Evolutionary conservation across 2,888 invertebrate species (phyloP).

Genomic region (Cremastinae sp.): DNA sequence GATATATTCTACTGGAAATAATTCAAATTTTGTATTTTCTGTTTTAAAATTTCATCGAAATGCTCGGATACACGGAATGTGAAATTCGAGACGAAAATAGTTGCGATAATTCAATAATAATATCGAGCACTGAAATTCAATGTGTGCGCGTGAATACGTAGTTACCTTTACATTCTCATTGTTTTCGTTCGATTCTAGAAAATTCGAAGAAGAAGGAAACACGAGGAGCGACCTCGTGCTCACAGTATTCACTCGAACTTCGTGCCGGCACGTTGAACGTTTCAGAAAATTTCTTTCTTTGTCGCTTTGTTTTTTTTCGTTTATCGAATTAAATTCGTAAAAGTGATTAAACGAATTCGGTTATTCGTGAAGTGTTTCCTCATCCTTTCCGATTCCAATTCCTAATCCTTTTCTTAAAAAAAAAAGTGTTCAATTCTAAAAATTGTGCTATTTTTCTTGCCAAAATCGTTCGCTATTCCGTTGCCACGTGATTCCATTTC

Average conservation of each 20-base stretch:
- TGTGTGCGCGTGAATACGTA: no score
- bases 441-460: no score
- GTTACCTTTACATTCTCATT: no score
- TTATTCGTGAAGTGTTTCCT: conserved; percentile 7
- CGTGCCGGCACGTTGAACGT: conserved; percentile 50
- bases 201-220: conserved; percentile 30
- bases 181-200: conserved; percentile 29
- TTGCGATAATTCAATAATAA: no score
- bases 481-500: conserved; percentile 30
- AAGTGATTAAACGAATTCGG: not conserved
- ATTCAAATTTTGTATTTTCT: no score
- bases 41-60: no score
- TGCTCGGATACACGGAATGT: no score
- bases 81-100: no score
- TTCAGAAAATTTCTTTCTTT: conserved; percentile 14
- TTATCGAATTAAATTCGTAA: conserved; percentile 1
- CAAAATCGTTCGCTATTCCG: conserved; percentile 47
- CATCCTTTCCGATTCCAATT: not conserved
- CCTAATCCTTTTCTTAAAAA: not conserved
- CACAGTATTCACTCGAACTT: conserved; percentile 55
- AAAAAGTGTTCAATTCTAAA: no score
- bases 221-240: conserved; percentile 15
- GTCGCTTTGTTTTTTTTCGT: conserved; percentile 7
- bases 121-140: no score
- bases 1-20: no score